These are phyloP conservation scores for Epistrophe eligans DNA, from an alignment of 2,888 invertebrate species.

Conservation along the genomic window DNA sequence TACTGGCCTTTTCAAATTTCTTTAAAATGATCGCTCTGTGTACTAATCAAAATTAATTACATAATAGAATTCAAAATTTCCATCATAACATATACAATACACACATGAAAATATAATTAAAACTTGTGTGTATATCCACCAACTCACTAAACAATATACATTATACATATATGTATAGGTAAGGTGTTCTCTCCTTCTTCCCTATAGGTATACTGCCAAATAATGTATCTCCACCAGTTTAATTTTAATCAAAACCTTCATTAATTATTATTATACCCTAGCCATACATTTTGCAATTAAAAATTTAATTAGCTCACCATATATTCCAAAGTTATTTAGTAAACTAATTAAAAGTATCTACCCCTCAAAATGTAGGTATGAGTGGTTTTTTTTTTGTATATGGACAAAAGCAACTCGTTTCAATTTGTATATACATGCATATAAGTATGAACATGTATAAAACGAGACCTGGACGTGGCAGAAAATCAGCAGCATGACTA, in stretches of 20 bases:
- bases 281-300: slow-evolving; percentile 71
- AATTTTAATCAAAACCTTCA: slow-evolving; percentile 66
- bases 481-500: not conserved
- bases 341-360: slow-evolving; percentile 74
- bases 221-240: slow-evolving; percentile 7
- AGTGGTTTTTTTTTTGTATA: not conserved
- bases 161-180: too few relatives aligned
- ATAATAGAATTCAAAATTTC: too few relatives aligned
- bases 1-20: too few relatives aligned
- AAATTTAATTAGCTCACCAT: slow-evolving; percentile 75
- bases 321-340: slow-evolving; percentile 72
- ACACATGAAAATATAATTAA: too few relatives aligned
- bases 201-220: not conserved
- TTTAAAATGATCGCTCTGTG: too few relatives aligned
- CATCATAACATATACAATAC: too few relatives aligned
- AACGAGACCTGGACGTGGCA: not conserved
- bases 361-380: slow-evolving; percentile 27
- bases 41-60: too few relatives aligned
- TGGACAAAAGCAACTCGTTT: not conserved
- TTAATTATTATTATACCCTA: slow-evolving; percentile 69
- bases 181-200: too few relatives aligned
- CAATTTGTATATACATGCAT: not conserved
- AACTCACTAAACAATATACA: not conserved
- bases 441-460: not conserved
- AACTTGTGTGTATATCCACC: too few relatives aligned